Conservation (phyloP, 2,113 vertebrate species). For the Chelonoidis abingdonii region DNA sequence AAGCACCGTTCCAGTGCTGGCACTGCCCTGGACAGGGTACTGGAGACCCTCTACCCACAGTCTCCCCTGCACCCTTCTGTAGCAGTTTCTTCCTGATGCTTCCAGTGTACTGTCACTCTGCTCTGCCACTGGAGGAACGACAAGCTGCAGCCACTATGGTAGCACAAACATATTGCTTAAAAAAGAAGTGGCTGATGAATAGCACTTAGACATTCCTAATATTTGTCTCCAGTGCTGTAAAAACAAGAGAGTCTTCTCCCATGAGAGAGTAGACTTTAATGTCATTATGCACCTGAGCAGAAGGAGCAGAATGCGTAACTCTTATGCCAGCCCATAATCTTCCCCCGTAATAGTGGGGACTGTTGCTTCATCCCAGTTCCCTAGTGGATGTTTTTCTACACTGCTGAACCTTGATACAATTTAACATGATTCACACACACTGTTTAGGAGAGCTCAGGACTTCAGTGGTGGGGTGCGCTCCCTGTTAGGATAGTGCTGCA, state of each 20-base stretch:
- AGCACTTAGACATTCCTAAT: neutral
- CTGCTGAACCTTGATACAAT: neutral
- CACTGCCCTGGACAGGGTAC: neutral
- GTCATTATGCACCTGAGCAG: neutral
- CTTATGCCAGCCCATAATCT: neutral
- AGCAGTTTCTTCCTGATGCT: accelerated
- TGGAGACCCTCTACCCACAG: neutral
- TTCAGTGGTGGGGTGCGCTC: accelerated
- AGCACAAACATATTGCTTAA: neutral
- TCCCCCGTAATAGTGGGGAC: neutral
- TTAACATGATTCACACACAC: accelerated
- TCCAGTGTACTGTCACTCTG: accelerated
- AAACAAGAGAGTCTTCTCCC: neutral
- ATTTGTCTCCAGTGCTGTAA: neutral
- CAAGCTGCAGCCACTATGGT: accelerated
- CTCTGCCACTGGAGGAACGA: neutral
- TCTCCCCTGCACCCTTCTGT: neutral
- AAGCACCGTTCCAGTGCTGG: neutral
- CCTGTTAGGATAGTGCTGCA: neutral
- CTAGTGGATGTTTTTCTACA: neutral
- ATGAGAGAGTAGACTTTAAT: accelerated
- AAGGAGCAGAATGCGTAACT: accelerated
- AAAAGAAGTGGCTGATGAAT: neutral
- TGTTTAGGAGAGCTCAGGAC: accelerated
- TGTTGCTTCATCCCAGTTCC: accelerated